Evolutionary conservation across 2,113 vertebrate genomes (phyloP).

Genomic region (Phainopepla nitens): DNA sequence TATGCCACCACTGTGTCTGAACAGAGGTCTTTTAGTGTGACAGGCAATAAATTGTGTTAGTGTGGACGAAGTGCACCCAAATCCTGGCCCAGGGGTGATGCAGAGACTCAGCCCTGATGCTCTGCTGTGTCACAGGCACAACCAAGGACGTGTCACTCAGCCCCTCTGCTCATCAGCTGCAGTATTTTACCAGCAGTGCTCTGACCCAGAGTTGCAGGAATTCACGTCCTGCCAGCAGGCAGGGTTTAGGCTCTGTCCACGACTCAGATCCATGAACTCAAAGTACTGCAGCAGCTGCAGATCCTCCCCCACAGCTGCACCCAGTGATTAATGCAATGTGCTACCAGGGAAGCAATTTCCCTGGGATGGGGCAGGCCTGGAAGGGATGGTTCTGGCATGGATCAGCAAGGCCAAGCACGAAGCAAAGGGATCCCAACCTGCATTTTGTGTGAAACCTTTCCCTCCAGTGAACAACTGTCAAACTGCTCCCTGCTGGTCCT

Average conservation of each 20-base stretch:
- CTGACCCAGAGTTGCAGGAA: not conserved
- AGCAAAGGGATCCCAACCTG: not conserved
- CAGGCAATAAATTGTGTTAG: not conserved
- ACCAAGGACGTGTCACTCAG: not conserved
- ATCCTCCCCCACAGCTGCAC: not conserved
- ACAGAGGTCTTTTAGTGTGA: not conserved
- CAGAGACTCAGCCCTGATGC: not conserved
- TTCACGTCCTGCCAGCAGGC: not conserved
- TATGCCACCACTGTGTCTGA: not conserved
- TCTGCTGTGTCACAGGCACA: not conserved
- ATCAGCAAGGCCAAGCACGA: not conserved
- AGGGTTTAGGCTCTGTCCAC: not conserved
- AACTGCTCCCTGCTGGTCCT: not conserved
- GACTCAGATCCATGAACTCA: not conserved
- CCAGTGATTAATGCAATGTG: not conserved
- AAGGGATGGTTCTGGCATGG: not conserved
- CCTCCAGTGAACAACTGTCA: not conserved
- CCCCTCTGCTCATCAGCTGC: not conserved
- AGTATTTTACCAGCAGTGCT: not conserved
- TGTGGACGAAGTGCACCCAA: not conserved
- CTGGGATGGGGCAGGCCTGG: not conserved
- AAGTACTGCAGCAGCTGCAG: not conserved
- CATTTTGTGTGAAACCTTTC: not conserved
- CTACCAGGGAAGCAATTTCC: not conserved
- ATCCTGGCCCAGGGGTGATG: not conserved